Conservation (phyloP, 2,797 vertebrate genomes). For the Distichodus sexfasciatus region DNA sequence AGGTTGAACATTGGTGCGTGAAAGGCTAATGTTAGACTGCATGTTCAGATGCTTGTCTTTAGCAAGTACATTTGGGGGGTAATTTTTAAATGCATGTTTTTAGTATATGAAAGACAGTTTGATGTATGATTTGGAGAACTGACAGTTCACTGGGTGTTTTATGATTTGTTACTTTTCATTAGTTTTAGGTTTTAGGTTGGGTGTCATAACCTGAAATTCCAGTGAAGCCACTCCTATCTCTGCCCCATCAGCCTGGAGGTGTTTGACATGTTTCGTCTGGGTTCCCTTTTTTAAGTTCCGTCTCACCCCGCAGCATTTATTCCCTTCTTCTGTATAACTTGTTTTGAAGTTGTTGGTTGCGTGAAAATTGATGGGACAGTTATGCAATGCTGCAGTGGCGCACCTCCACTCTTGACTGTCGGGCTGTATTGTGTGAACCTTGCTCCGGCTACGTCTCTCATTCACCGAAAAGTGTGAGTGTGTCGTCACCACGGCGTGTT, state of each 20-base stretch:
- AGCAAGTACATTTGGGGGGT: too few relatives aligned
- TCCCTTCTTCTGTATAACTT: neutral
- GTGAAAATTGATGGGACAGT: neutral
- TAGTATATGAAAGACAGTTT: too few relatives aligned
- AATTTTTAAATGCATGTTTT: too few relatives aligned
- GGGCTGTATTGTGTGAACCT: neutral
- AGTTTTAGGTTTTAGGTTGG: neutral
- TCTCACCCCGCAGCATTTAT: neutral
- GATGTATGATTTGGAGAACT: too few relatives aligned
- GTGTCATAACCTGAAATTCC: slow-evolving; percentile 40
- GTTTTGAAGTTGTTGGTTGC: neutral
- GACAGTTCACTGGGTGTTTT: too few relatives aligned
- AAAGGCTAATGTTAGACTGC: too few relatives aligned
- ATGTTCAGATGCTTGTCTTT: too few relatives aligned
- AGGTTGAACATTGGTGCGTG: too few relatives aligned
- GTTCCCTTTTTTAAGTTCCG: neutral
- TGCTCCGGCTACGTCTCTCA: slow-evolving; percentile 1
- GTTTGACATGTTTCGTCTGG: neutral
- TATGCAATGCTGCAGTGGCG: neutral
- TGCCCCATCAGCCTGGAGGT: neutral
- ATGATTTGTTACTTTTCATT: too few relatives aligned
- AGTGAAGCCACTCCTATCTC: slow-evolving; percentile 3
- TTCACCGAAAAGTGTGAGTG: neutral
- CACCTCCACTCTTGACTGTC: neutral
- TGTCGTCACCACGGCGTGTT: slow-evolving; percentile 45